Evolutionary conservation across 2,888 invertebrate genomes (phyloP).

Genomic region (Nysson spinosus): DNA sequence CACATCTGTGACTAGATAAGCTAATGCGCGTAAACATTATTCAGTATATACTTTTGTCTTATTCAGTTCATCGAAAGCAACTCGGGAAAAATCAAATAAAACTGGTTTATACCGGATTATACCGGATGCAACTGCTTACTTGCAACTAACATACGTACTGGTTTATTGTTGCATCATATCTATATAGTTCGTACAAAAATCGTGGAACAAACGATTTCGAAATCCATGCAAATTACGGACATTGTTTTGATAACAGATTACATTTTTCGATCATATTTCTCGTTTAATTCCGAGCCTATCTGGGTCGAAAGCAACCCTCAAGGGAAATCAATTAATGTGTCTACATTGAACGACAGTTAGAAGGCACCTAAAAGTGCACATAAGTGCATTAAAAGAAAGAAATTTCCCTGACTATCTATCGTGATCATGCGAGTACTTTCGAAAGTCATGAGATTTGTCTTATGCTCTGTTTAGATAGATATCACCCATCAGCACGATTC

Average conservation of each 20-base stretch:
- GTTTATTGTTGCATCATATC: slow-evolving; percentile 22
- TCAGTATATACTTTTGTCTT: slow-evolving; percentile 25
- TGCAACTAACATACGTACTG: slow-evolving; percentile 8
- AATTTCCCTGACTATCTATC: too few relatives aligned
- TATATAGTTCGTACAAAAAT: slow-evolving; percentile 7
- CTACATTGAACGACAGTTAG: too few relatives aligned
- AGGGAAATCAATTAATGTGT: too few relatives aligned
- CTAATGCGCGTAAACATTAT: not conserved
- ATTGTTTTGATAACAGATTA: not conserved
- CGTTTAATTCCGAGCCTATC: too few relatives aligned
- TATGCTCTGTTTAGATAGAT: slow-evolving; percentile 1
- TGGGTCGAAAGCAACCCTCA: too few relatives aligned
- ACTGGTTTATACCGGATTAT: slow-evolving; percentile 48
- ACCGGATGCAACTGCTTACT: slow-evolving; percentile 27
- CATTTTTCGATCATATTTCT: too few relatives aligned
- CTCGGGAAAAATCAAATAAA: slow-evolving; percentile 45
- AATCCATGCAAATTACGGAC: not conserved
- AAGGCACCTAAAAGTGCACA: too few relatives aligned
- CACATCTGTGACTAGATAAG: slow-evolving; percentile 23
- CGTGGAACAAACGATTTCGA: not conserved
- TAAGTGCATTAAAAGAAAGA: too few relatives aligned
- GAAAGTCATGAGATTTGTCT: not conserved
- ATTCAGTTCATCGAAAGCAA: slow-evolving; percentile 39
- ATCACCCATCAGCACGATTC: slow-evolving; percentile 8
- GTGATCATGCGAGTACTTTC: not conserved